Conservation (phyloP, 2,797 vertebrate genomes). For the Poeciliopsis infans region DNA sequence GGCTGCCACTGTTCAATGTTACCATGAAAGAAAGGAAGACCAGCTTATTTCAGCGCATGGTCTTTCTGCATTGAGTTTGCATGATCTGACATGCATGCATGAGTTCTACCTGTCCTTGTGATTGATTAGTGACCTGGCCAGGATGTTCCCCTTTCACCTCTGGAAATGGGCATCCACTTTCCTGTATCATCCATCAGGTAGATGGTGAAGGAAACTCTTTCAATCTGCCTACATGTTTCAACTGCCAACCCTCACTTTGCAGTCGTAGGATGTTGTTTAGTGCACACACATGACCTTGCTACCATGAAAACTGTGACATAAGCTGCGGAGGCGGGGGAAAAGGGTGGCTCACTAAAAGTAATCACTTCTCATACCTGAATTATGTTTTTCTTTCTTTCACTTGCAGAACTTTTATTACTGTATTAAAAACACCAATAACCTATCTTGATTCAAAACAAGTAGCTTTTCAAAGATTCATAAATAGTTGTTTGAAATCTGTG, state of each 20-base stretch:
- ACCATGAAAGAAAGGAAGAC: neutral
- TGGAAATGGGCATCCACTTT: neutral
- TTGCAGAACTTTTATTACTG: neutral
- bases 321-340: constrained; percentile 35
- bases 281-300: constrained; percentile 13
- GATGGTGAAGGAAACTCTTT: neutral
- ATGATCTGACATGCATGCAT: neutral
- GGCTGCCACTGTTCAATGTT: neutral
- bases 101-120: neutral
- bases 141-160: neutral
- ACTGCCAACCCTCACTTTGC: constrained; percentile 9
- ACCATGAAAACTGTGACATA: constrained; percentile 71
- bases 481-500: constrained; percentile 54
- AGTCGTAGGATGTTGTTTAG: neutral
- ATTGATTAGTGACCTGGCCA: neutral
- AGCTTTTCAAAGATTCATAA: constrained; percentile 49
- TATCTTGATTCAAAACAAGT: constrained; percentile 21
- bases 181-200: neutral
- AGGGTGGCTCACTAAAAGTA: constrained; percentile 51
- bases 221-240: neutral
- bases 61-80: neutral
- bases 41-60: neutral
- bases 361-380: constrained; percentile 60
- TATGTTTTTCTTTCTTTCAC: constrained; percentile 26
- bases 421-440: neutral